A percentile compares a stretch with the other conserved stretches of the same genome.
Evolutionary conservation across 2,797 vertebrate species (phyloP).

Genomic region (Catamblyrhynchus diadema): DNA sequence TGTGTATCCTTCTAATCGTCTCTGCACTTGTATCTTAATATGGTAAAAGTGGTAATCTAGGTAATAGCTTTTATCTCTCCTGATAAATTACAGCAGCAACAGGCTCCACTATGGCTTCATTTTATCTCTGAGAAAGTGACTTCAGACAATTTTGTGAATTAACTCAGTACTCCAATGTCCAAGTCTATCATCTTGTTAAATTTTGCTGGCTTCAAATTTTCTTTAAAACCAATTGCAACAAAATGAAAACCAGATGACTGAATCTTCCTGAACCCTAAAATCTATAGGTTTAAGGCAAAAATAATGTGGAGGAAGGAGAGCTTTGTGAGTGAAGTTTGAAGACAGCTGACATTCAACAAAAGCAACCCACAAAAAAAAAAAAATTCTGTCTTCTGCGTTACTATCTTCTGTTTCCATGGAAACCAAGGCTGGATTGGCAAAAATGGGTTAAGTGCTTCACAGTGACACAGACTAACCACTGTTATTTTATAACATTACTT

Average conservation of each 20-base stretch:
- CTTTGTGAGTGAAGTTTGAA: conserved; percentile 1
- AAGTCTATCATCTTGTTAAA: background rate
- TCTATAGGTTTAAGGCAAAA: background rate
- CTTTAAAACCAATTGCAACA: background rate
- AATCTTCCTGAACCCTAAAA: background rate
- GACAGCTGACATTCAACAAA: background rate
- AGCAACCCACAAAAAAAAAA: background rate
- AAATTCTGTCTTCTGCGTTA: background rate
- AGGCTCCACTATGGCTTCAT: background rate
- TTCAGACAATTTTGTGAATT: background rate
- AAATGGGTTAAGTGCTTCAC: conserved; percentile 55
- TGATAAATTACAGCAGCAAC: background rate
- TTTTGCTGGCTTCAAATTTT: background rate
- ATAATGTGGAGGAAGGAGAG: background rate
- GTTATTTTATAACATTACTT: conserved; percentile 45
- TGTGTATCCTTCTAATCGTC: background rate
- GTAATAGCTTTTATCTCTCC: background rate
- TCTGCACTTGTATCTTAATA: background rate
- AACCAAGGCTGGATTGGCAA: conserved; percentile 40
- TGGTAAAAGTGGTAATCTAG: background rate
- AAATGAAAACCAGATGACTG: background rate
- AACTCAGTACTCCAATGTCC: background rate
- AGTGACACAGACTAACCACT: conserved; percentile 42
- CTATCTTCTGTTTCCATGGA: conserved; percentile 34
- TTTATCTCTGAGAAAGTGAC: background rate